Evolutionary conservation across 2,888 invertebrate genomes (phyloP), one percentile per base, ranked within the genome.

Genomic region (Carpatolechia fugitivella): DNA sequence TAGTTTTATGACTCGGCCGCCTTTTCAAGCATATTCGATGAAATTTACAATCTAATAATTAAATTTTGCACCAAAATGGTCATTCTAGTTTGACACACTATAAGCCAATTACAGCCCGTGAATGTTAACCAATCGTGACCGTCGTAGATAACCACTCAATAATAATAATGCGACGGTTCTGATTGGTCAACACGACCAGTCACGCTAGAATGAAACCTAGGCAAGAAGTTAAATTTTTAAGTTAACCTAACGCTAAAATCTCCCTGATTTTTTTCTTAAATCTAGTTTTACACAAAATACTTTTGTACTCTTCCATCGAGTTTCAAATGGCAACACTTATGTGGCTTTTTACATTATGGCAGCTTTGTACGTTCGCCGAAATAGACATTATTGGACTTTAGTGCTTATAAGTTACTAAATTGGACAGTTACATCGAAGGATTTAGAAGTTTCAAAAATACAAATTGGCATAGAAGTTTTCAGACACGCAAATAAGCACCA

Each of bases 251-350:
- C 66, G 69, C 83, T 85, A 88, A 69, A 83, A 76, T 79, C 88
- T 88, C 88, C 90, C 89, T 89, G 89, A 89, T 89, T 89, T 85
- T 80, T 83, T 76, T 81, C 89, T 90, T 89, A 89, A 60, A 74
- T 73, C 85, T 86, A 85, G 82, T 77, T 89, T 87, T 90, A 86
- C 86, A 88, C 85, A 88, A 90, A 88, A 89, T 88, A 89, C 87
- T 89, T 88, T 90, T 90, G 90, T 89, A 90, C 90, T 90, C 89
- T 87, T 78, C 70, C 74, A 82, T 82, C 84, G 87, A 89, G 86
- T 84, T 84, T 82, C 72, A 72, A 84, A 88, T 88, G 86, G 89
- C 87, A 86, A 83, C 85, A 84, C 75, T 72, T 75, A 70, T 68
- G 74, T 64, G 65, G 67, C 64, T 63, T 60, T 74, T 77, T 75